Base-by-base conservation (phyloP, 2,797 vertebrate genomes). In the Staurois parvus region DNA sequence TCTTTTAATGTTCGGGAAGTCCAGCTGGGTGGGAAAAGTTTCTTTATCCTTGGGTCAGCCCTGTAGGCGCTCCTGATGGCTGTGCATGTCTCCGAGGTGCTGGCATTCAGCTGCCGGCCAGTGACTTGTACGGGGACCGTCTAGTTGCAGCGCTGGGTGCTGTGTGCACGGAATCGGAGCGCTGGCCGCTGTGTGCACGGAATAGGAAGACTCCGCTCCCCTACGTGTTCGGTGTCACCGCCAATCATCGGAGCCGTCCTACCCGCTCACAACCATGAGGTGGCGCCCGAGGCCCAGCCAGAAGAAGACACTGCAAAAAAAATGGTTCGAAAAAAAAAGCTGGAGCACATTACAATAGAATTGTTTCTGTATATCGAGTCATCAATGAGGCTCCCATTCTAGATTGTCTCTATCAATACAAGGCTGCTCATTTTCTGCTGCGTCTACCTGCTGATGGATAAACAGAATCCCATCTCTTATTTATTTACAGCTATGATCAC, bases 1-100 rank as follows among this genome's bases (percentile, higher is more conserved):
- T 97, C 45, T 64, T 37, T 9, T 37, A 1, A 28, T 86, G 34
- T 17, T 26, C n/a, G 28, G 3, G 17, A 32, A 29, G n/a, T 29
- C 26, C 32, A 66, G 17, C 67, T 15, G 30, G 19, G 28, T 17
- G 21, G 66, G n/a, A 75, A 80, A 83, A 83, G 59, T 75, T 82
- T 72, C 28, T 40, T 56, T 70, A 8, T 24, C 56, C 56, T 64
- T 70, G 45, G 10, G 52, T 82, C 81, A 66, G 64, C 37, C 72
- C 37, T 45, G 17, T 1, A 66, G 26, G n/a, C 4, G 32, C 45
- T 83, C 8, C 28, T 26, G 29, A n/a, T 30, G 40, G 11, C 7
- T 45, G 37, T 83, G 26, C 81, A 83, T 83, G 52, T 83, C 37
- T 64, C 40, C 13, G n/a, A 72, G 2, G n/a, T 21, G 52, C 26